A percentile compares a stretch with the other conserved stretches of the same genome.
Conservation (phyloP, 2,888 invertebrate genomes). For the Lasiommata megera region DNA sequence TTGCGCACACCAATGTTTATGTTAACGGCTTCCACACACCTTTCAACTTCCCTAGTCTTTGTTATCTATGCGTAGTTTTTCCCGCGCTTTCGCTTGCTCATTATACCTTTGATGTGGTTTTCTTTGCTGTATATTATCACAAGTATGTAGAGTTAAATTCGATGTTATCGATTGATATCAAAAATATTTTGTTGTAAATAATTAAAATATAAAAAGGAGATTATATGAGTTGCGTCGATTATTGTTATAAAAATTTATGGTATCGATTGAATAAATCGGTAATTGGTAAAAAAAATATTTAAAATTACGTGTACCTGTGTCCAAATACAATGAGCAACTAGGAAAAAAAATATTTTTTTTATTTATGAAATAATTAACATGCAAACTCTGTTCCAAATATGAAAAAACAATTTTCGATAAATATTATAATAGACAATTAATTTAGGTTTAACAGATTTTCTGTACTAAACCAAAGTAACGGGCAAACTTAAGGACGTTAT, state of each 20-base stretch:
- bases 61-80: conserved; percentile 36
- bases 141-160: background rate
- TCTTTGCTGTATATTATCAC: conserved; percentile 11
- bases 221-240: background rate
- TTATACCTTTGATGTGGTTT: conserved; percentile 18
- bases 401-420: too few relatives aligned
- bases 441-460: too few relatives aligned
- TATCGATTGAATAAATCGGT: background rate
- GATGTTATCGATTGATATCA: conserved; percentile 3
- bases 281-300: too few relatives aligned
- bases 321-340: too few relatives aligned
- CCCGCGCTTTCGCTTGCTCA: conserved; percentile 36
- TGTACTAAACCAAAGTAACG: too few relatives aligned
- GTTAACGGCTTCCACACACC: conserved; percentile 40
- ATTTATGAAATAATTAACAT: too few relatives aligned
- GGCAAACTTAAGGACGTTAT: too few relatives aligned
- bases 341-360: too few relatives aligned
- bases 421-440: too few relatives aligned
- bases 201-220: too few relatives aligned
- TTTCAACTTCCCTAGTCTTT: conserved; percentile 35
- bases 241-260: background rate
- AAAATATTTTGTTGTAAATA: background rate
- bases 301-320: too few relatives aligned
- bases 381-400: too few relatives aligned
- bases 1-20: conserved; percentile 74